Evolutionary conservation across 2,113 vertebrate species (phyloP).

Genomic region (Prinia subflava): DNA sequence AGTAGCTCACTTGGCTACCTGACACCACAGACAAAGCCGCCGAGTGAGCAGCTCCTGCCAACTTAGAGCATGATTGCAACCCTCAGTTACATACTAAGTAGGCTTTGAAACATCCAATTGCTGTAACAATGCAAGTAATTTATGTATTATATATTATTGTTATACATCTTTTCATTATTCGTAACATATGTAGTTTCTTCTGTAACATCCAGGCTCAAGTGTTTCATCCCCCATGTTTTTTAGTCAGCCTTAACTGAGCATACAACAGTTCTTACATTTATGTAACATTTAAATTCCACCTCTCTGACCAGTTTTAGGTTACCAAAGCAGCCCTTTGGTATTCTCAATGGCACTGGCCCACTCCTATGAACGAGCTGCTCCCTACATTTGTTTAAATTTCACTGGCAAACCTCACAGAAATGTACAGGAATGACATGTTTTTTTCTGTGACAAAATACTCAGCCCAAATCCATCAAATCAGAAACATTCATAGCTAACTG

Average conservation of each 20-base stretch:
- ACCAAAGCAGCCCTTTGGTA: not conserved
- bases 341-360: not conserved
- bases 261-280: not conserved
- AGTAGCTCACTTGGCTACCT: conserved; percentile 46
- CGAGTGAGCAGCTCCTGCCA: not conserved
- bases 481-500: not conserved
- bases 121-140: not conserved
- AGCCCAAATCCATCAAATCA: not conserved
- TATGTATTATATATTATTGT: not conserved
- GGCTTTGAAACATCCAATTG: not conserved
- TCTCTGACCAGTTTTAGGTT: not conserved
- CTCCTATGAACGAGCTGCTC: fast-evolving
- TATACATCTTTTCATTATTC: not conserved
- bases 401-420: not conserved
- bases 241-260: not conserved
- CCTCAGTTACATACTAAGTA: not conserved
- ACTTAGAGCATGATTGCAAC: not conserved
- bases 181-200: not conserved
- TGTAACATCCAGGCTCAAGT: fast-evolving
- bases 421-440: not conserved
- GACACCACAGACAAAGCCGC: conserved; percentile 47
- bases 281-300: not conserved
- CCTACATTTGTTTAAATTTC: not conserved
- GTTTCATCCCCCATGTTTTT: not conserved
- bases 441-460: not conserved